Conservation (phyloP, 2,797 vertebrate species). For the Acrocephalus scirpaceus region DNA sequence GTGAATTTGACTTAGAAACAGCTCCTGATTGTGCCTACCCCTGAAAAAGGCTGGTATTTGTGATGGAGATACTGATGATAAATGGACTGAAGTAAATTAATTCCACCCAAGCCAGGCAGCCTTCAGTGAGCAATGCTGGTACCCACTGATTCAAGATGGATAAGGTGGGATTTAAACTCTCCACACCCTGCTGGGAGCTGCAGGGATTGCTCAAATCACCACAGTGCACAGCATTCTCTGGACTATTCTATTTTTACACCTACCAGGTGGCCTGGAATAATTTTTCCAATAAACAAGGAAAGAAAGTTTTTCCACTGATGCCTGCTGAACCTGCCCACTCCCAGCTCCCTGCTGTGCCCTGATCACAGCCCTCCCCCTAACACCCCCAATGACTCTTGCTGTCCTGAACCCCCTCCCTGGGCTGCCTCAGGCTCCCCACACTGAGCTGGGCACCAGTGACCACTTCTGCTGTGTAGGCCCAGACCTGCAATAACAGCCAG, state of each 20-base stretch:
- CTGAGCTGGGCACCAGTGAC: neutral
- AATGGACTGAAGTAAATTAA: neutral
- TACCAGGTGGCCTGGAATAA: neutral
- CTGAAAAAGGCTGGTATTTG: neutral
- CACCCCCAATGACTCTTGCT: neutral
- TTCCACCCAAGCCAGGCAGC: neutral
- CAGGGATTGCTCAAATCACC: neutral
- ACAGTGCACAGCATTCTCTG: neutral
- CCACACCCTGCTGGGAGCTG: neutral
- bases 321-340: neutral
- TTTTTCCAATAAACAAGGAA: neutral
- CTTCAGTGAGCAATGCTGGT: neutral
- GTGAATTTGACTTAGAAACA: neutral
- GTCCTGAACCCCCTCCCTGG: neutral
- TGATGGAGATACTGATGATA: neutral
- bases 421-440: neutral
- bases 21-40: neutral
- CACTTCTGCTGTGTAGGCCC: neutral
- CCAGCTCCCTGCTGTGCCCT: neutral
- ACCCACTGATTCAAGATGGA: neutral
- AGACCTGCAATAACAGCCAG: neutral
- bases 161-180: neutral
- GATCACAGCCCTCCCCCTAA: neutral
- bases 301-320: rapidly evolving
- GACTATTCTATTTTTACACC: neutral